Evolutionary conservation across 2,113 vertebrate genomes (phyloP), one percentile per base, ranked within the genome.

Genomic region (Indicator maculatus): DNA sequence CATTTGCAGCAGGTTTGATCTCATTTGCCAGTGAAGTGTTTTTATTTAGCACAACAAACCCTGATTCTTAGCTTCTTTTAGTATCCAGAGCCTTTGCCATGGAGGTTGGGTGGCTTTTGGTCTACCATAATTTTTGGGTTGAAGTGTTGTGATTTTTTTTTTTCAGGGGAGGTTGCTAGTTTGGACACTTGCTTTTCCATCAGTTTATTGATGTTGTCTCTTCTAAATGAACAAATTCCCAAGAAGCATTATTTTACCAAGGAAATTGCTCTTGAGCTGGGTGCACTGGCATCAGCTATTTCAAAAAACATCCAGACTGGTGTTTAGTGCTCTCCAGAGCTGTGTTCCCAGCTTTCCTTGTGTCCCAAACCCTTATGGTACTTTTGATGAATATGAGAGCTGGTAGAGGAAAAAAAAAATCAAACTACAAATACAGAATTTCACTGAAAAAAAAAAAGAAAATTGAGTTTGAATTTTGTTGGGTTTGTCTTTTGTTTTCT

Each of bases 1-100:
- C 88, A 95, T 96, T 93, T 94, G 95, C 4, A 44, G 93, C 66
- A 93, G 80, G 90, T 95, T 88, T 94, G 90, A 95, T 96, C 90
- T 93, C 58, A 9, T 88, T 93, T 93, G 65, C 80, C 90, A 92
- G 47, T 60, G 60, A 90, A 85, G 41, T 0, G 0, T 80, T 96
- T 95, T 94, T 85, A 89, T 79, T 89, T 93, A 94, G 96, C 45
- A 59, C 90, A 88, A 52, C 38, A 52, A 85, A n/a, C 76, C 75
- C 83, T 75, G 65, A 39, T 90, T 96, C 55, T 92, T 78, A 83
- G 88, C 86, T 94, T 65, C 50, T 92, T 81, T 90, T 78, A 81
- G 63, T 78, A 65, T 36, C 5, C 28, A 16, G 88, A 83, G 12
- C 36, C 77, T 90, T 86, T 82, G 55, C 72, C 41, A 4, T 77